A percentile compares a stretch with the other conserved stretches of the same genome.
Conservation (phyloP, 2,888 invertebrate genomes). For the Lithophane semibrunnea region DNA sequence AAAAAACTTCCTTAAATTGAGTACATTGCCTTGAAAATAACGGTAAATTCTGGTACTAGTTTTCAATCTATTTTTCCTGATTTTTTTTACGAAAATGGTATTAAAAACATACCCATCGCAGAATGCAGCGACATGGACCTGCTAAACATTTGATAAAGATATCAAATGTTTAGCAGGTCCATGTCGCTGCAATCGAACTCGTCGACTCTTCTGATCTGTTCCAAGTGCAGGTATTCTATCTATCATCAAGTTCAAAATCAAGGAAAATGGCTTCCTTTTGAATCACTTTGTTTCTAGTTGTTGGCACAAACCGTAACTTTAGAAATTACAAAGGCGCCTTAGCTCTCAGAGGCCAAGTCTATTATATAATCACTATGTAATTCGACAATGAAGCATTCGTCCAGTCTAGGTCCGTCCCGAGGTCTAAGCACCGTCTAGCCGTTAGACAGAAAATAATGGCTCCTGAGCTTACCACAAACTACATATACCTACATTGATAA, state of each 20-base stretch:
- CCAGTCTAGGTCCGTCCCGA: neutral
- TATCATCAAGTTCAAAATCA: too few relatives aligned
- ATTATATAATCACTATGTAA: conserved; percentile 17
- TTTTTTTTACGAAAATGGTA: conserved; percentile 34
- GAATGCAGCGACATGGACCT: too few relatives aligned
- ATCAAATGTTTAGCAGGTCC: conserved; percentile 98
- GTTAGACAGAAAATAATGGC: conserved; percentile 28
- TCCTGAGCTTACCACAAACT: neutral
- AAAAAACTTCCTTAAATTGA: neutral
- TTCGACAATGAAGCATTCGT: conserved; percentile 5
- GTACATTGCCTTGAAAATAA: neutral
- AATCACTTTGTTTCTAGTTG: too few relatives aligned
- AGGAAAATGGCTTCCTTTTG: too few relatives aligned
- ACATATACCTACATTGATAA: too few relatives aligned
- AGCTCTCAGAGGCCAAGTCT: neutral
- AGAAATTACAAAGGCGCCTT: neutral
- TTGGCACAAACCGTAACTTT: neutral
- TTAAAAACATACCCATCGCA: conserved; percentile 93
- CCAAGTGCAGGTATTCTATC: too few relatives aligned
- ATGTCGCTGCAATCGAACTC: conserved; percentile 92
- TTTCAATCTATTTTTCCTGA: conserved; percentile 23
- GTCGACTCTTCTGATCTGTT: conserved; percentile 76
- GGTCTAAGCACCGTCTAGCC: neutral
- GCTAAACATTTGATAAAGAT: too few relatives aligned
- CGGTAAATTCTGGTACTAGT: neutral